A percentile compares a stretch with the other conserved stretches of the same genome.
Evolutionary conservation across 2,888 invertebrate species (phyloP).

Genomic region (Xylophagus ater): DNA sequence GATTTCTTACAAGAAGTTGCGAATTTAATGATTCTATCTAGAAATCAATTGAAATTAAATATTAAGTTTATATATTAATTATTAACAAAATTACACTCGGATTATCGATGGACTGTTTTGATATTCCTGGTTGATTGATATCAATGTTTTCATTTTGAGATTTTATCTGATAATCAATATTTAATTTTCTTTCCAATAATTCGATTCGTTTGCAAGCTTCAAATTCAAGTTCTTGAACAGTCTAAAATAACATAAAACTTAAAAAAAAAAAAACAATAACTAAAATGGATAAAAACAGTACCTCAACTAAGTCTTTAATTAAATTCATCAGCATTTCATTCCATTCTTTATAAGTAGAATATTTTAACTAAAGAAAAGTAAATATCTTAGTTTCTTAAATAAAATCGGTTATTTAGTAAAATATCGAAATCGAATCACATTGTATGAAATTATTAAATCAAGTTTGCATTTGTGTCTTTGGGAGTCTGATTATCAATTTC

Average conservation of each 20-base stretch:
- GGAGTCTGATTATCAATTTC: too few relatives aligned
- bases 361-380: constrained; percentile 45
- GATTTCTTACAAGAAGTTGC: constrained; percentile 7
- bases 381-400: too few relatives aligned
- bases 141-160: too few relatives aligned
- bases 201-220: constrained; percentile 48
- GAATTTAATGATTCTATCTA: constrained; percentile 12
- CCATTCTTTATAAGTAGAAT: constrained; percentile 50
- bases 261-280: too few relatives aligned
- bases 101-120: too few relatives aligned
- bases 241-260: too few relatives aligned
- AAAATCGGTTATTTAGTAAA: too few relatives aligned
- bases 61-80: not conserved
- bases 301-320: constrained; percentile 47
- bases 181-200: constrained; percentile 32
- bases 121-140: too few relatives aligned
- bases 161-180: not conserved
- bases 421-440: too few relatives aligned
- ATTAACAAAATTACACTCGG: not conserved
- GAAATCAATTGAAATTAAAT: constrained; percentile 1
- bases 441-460: too few relatives aligned
- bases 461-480: too few relatives aligned
- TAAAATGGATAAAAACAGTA: too few relatives aligned
- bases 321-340: constrained; percentile 50
- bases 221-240: constrained; percentile 50